These are phyloP conservation scores for Rhogogaster chlorosoma DNA, from an alignment of 2,888 invertebrate genomes.

Conservation along the genomic window DNA sequence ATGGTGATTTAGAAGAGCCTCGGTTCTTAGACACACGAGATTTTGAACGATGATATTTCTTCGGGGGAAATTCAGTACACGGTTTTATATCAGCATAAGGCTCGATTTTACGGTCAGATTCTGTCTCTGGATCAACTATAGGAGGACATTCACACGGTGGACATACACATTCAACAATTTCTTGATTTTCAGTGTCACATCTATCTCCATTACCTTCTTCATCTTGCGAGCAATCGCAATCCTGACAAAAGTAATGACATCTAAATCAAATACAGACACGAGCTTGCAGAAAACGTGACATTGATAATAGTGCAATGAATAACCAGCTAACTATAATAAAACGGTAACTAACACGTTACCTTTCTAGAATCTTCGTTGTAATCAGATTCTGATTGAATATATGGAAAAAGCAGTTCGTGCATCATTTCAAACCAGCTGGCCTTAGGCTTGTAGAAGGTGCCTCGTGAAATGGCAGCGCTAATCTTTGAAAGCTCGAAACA, in stretches of 20 bases:
- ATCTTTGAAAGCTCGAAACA: slow-evolving; percentile 53
- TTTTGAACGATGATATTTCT: slow-evolving; percentile 36
- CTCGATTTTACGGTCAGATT: neutral
- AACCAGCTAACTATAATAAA: neutral
- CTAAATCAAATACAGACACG: neutral
- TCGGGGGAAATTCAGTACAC: neutral
- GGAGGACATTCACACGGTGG: slow-evolving; percentile 43
- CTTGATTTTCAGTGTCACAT: slow-evolving; percentile 8
- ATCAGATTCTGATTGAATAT: slow-evolving; percentile 28
- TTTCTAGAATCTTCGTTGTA: slow-evolving; percentile 28
- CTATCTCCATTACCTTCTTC: slow-evolving; percentile 32
- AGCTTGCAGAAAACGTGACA: neutral
- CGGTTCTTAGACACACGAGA: slow-evolving; percentile 24
- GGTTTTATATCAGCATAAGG: neutral
- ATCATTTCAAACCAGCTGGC: slow-evolving; percentile 53
- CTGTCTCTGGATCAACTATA: neutral
- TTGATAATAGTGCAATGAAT: neutral
- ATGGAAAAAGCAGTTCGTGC: slow-evolving; percentile 51
- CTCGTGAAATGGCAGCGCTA: slow-evolving; percentile 45
- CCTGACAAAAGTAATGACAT: slow-evolving; percentile 1
- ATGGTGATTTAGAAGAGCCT: slow-evolving; percentile 20
- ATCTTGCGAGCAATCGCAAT: slow-evolving; percentile 41
- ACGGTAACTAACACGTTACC: neutral
- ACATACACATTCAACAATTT: slow-evolving; percentile 34
- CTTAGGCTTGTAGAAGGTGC: slow-evolving; percentile 47